These are phyloP conservation scores for Periophthalmus magnuspinnatus DNA, from an alignment of 2,797 vertebrate species.

Conservation along the genomic window DNA sequence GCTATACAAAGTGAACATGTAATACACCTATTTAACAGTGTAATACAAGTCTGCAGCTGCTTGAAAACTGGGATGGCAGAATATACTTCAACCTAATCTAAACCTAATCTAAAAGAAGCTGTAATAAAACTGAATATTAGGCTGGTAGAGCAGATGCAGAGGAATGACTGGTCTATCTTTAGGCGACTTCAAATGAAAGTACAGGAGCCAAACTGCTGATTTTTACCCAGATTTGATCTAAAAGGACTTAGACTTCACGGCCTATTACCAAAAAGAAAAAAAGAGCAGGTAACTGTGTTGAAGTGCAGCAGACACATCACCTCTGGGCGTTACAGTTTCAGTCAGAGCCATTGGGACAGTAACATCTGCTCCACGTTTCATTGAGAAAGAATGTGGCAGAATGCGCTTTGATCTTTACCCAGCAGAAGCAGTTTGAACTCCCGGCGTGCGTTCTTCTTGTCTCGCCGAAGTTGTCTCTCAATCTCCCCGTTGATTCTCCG, in stretches of 20 bases:
- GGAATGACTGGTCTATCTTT: background rate
- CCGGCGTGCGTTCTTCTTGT: slow-evolving; percentile 86
- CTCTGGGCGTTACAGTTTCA: background rate
- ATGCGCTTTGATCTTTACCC: slow-evolving; percentile 68
- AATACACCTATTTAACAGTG: background rate
- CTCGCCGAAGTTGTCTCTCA: slow-evolving; percentile 89
- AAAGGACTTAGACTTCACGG: background rate
- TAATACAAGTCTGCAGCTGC: background rate
- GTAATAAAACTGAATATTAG: too few relatives aligned
- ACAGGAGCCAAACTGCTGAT: background rate
- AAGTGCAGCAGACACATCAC: background rate
- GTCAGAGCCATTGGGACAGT: background rate
- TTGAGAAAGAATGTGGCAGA: background rate
- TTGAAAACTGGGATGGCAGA: background rate
- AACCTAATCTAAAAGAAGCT: too few relatives aligned
- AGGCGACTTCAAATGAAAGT: background rate
- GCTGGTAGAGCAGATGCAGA: too few relatives aligned
- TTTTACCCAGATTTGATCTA: background rate
- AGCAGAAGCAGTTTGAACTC: slow-evolving; percentile 91
- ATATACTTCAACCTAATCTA: too few relatives aligned
- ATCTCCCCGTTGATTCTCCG: slow-evolving; percentile 95
- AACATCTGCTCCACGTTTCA: background rate
- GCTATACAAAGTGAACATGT: background rate
- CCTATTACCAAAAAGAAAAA: too few relatives aligned
- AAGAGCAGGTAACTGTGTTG: background rate